Conservation (phyloP, 2,797 vertebrate genomes). For the Brotula barbata region DNA sequence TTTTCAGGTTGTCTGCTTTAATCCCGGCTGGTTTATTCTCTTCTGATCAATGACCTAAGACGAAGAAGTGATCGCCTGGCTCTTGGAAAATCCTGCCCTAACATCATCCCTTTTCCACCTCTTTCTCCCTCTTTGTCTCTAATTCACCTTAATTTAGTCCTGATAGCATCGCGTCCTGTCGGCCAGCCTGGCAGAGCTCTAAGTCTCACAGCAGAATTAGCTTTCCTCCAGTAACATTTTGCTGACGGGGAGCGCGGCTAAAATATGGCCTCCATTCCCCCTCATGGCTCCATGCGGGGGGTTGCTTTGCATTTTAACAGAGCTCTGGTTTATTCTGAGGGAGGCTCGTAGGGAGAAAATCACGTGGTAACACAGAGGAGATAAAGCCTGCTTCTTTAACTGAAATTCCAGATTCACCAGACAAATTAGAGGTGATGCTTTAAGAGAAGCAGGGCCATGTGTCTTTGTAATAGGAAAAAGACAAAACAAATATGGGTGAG, state of each 20-base stretch:
- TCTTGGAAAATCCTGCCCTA: conserved; percentile 73
- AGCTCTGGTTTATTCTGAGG: conserved; percentile 67
- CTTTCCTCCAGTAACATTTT: conserved; percentile 74
- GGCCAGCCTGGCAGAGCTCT: conserved; percentile 73
- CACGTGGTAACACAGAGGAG: conserved; percentile 46
- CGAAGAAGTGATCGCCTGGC: conserved; percentile 75
- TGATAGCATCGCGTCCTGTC: conserved; percentile 82
- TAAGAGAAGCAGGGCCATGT: conserved; percentile 52
- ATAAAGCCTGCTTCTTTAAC: conserved; percentile 64
- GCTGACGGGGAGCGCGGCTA: conserved; percentile 74
- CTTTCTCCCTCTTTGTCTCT: conserved; percentile 75
- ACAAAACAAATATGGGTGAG: conserved; percentile 63
- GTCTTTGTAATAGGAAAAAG: conserved; percentile 66
- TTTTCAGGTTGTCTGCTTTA: conserved; percentile 74
- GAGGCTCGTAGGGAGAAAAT: conserved; percentile 48
- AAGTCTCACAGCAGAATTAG: conserved; percentile 78
- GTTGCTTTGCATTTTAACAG: conserved; percentile 80
- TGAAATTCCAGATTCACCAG: conserved; percentile 59
- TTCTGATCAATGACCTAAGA: conserved; percentile 78
- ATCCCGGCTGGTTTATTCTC: conserved; percentile 69
- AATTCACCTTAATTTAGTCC: conserved; percentile 84
- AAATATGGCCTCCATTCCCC: conserved; percentile 74
- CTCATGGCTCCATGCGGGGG: conserved; percentile 50
- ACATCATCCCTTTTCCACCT: conserved; percentile 78
- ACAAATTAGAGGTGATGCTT: conserved; percentile 70